Evolutionary conservation across 2,888 invertebrate genomes (phyloP).

Genomic region (Acrobeloides nanus): DNA sequence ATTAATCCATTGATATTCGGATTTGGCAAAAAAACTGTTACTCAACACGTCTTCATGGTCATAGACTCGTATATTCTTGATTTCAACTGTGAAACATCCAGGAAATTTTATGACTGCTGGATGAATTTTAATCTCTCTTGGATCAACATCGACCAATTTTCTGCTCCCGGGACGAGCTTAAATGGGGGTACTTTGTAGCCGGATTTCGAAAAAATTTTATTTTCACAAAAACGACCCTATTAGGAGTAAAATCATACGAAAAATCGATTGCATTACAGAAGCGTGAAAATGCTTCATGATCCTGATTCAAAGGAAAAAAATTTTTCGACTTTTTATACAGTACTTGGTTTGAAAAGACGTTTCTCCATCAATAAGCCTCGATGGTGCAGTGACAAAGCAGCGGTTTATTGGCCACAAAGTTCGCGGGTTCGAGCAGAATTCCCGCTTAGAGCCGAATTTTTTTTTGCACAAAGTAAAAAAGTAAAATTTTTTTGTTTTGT

Average conservation of each 20-base stretch:
- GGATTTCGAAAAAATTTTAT: conserved; percentile 2
- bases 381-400: too few relatives aligned
- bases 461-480: too few relatives aligned
- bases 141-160: conserved; percentile 44
- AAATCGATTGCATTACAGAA: not conserved
- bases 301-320: too few relatives aligned
- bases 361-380: too few relatives aligned
- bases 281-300: conserved; percentile 1
- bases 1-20: conserved; percentile 54
- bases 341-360: too few relatives aligned
- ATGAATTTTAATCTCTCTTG: conserved; percentile 39
- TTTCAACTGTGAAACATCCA: conserved; percentile 52
- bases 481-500: too few relatives aligned
- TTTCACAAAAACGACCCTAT: not conserved
- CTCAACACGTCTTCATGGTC: conserved; percentile 31
- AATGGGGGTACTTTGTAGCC: conserved; percentile 13
- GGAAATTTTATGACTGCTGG: conserved; percentile 52
- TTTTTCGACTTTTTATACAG: too few relatives aligned
- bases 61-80: conserved; percentile 39
- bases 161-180: conserved; percentile 47
- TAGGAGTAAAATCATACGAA: not conserved
- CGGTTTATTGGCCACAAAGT: not conserved
- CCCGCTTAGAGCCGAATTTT: too few relatives aligned
- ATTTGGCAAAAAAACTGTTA: conserved; percentile 52
- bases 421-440: not conserved